These are phyloP conservation scores for Aspidapion aeneum DNA, from an alignment of 2,888 invertebrate genomes.

Conservation along the genomic window DNA sequence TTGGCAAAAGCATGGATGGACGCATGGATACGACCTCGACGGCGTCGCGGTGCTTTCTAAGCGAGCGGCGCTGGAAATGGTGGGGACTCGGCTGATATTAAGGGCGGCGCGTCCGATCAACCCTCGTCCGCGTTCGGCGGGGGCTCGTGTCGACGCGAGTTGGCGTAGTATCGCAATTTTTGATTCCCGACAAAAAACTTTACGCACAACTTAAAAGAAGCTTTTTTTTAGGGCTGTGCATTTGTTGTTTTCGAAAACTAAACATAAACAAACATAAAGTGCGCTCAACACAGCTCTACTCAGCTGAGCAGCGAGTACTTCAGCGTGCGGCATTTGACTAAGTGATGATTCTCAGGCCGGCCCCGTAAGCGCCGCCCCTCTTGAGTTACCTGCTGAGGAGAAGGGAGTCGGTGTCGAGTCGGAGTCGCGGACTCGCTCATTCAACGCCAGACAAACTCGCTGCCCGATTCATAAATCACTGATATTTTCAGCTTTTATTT, in stretches of 20 bases:
- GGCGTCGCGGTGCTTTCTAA: conserved; percentile 50
- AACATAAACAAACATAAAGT: not conserved
- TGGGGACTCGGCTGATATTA: conserved; percentile 46
- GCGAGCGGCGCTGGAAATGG: conserved; percentile 44
- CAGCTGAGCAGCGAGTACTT: conserved; percentile 30
- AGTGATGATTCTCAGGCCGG: conserved; percentile 45
- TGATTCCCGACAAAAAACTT: conserved; percentile 17
- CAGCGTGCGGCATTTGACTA: conserved; percentile 47
- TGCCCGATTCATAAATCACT: conserved; percentile 46
- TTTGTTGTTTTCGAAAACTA: not conserved
- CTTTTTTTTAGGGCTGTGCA: not conserved
- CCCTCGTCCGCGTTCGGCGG: conserved; percentile 45
- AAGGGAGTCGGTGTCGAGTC: conserved; percentile 38
- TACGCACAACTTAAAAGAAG: not conserved
- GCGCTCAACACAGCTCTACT: conserved; percentile 25
- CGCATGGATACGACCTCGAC: conserved; percentile 46
- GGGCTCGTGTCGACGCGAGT: conserved; percentile 38
- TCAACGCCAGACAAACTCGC: conserved; percentile 40
- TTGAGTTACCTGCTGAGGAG: conserved; percentile 42
- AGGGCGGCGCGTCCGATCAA: conserved; percentile 46
- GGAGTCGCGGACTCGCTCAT: conserved; percentile 48
- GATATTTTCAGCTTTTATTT: conserved; percentile 35
- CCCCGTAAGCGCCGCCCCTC: conserved; percentile 46
- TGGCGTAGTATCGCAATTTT: conserved; percentile 35
- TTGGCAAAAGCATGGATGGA: conserved; percentile 38